phyloP scores from a whole-genome alignment of 2,797 vertebrate species.

The Cynodonichthys magdalenae region DNA sequence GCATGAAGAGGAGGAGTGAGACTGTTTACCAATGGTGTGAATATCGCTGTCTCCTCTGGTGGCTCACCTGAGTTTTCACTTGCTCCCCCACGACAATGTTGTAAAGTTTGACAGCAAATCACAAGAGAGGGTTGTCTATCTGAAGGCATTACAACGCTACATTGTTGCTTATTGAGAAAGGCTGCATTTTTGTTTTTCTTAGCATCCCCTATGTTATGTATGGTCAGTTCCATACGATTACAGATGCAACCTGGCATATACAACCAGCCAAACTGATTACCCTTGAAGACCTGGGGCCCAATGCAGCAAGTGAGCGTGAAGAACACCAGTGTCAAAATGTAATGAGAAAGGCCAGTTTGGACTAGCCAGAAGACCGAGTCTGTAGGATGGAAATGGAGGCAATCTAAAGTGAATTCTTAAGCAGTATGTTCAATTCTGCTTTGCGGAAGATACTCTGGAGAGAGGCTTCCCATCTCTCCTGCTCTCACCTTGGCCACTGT shows the following conservation, averaged over 20 bases:
- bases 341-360: constrained; percentile 51
- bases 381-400: constrained; percentile 33
- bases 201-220: constrained; percentile 62
- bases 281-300: constrained; percentile 57
- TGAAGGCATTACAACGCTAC: constrained; percentile 62
- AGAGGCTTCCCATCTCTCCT: constrained; percentile 69
- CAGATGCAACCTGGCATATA: constrained; percentile 57
- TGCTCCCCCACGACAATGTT: constrained; percentile 47
- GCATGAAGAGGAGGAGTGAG: constrained; percentile 71
- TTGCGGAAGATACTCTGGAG: constrained; percentile 56
- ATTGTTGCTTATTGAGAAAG: constrained; percentile 59
- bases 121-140: constrained; percentile 65
- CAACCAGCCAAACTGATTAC: constrained; percentile 65
- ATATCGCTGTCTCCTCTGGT: constrained; percentile 55
- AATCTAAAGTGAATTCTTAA: constrained; percentile 68
- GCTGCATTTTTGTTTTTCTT: constrained; percentile 26
- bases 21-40: constrained; percentile 65
- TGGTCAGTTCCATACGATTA: constrained; percentile 67
- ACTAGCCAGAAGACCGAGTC: constrained; percentile 29
- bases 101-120: constrained; percentile 77
- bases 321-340: constrained; percentile 60
- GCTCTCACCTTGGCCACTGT: constrained; percentile 74
- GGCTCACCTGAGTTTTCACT: constrained; percentile 51
- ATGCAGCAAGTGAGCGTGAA: constrained; percentile 59
- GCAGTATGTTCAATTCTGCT: constrained; percentile 59